Evolutionary conservation across 2,113 vertebrate species (phyloP).

Genomic region (Mandrillus leucophaeus): DNA sequence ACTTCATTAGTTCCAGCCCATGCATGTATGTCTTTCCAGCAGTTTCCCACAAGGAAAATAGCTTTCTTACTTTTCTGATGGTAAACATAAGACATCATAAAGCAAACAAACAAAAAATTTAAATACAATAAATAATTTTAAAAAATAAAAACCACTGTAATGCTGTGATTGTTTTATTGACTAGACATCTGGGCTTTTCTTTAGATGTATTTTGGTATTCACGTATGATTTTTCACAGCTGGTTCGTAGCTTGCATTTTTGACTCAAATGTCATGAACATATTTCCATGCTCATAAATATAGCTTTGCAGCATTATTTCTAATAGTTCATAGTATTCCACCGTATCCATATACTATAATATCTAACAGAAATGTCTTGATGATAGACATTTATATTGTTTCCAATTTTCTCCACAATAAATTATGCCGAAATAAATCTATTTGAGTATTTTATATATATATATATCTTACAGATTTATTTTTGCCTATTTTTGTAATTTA

Average conservation of each 20-base stretch:
- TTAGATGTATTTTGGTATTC: not conserved
- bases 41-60: not conserved
- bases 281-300: not conserved
- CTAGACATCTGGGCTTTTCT: not conserved
- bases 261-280: not conserved
- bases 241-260: not conserved
- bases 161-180: not conserved
- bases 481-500: not conserved
- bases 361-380: not conserved
- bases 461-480: not conserved
- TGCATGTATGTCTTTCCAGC: not conserved
- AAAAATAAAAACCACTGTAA: not conserved
- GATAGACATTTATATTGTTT: not conserved
- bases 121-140: not conserved
- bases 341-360: not conserved
- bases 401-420: not conserved
- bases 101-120: not conserved
- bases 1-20: not conserved
- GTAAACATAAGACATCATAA: not conserved
- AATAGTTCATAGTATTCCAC: not conserved
- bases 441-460: not conserved
- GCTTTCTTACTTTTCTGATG: not conserved
- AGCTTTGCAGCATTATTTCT: not conserved
- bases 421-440: conserved; percentile 41
- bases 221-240: not conserved